These are phyloP conservation scores for Centropus unirufus DNA, from an alignment of 2,113 vertebrate species.

Conservation along the genomic window DNA sequence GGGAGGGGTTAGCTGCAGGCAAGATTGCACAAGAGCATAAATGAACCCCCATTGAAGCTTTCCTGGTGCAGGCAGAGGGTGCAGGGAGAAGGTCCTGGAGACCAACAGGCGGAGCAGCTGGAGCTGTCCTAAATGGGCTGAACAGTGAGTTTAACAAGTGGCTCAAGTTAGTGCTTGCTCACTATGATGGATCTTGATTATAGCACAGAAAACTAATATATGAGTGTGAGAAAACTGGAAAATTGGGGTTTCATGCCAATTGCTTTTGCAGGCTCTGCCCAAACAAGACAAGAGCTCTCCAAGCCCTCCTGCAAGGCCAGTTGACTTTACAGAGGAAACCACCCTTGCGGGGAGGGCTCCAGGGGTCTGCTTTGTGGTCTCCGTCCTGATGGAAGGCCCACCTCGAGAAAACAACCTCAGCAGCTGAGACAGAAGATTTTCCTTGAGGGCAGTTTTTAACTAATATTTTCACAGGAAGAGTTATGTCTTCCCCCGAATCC, in stretches of 20 bases:
- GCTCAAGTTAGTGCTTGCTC: background rate
- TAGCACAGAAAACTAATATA: background rate
- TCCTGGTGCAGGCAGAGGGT: background rate
- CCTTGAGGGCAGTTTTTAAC: background rate
- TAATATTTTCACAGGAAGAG: background rate
- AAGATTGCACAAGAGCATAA: background rate
- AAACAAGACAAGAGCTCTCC: rapidly evolving
- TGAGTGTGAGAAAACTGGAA: background rate
- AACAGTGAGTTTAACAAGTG: rapidly evolving
- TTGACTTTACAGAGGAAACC: background rate
- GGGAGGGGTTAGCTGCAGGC: background rate
- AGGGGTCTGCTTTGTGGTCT: background rate
- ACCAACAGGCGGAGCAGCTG: too few species aligned
- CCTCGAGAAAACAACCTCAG: background rate
- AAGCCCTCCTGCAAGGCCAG: background rate
- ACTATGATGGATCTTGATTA: rapidly evolving
- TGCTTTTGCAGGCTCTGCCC: background rate
- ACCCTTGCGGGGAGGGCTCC: background rate
- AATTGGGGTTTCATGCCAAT: background rate
- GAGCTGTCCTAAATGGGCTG: background rate
- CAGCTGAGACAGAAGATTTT: background rate
- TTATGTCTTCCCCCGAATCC: background rate
- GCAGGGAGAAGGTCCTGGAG: background rate
- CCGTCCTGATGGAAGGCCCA: background rate
- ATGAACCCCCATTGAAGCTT: background rate